These are phyloP conservation scores for Umimayanthus kanabou DNA, from an alignment of 92 coral and sea anemone species.

Conservation along the genomic window DNA sequence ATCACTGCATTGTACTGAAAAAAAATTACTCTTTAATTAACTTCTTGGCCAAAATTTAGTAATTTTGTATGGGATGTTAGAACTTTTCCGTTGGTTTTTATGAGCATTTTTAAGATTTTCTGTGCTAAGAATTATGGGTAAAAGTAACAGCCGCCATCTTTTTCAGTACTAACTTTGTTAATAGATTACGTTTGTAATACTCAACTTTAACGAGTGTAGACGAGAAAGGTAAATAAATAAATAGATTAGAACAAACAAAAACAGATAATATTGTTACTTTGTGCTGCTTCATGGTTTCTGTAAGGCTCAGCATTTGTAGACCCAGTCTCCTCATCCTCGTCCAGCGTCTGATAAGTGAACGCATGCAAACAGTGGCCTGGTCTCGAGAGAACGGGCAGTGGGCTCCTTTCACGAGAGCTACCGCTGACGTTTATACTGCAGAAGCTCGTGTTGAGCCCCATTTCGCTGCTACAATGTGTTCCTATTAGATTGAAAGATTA, in stretches of 20 bases:
- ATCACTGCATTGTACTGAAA: too few species aligned
- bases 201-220: too few species aligned
- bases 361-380: conserved; percentile 38
- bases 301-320: background rate
- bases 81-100: too few species aligned
- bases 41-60: too few species aligned
- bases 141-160: too few species aligned
- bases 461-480: background rate
- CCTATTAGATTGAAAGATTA: background rate
- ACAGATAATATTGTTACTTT: background rate
- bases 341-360: conserved; percentile 16
- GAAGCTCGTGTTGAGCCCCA: conserved; percentile 21
- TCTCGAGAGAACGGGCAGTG: conserved; percentile 28
- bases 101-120: too few species aligned
- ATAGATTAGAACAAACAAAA: background rate
- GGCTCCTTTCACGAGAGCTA: conserved; percentile 8
- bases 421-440: conserved; percentile 39
- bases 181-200: too few species aligned
- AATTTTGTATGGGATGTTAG: too few species aligned
- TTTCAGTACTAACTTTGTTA: too few species aligned
- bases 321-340: conserved; percentile 1
- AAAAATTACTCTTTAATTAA: too few species aligned
- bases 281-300: background rate
- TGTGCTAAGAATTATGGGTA: too few species aligned
- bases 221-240: too few species aligned